Conservation (phyloP, 2,888 invertebrate genomes). For the Meandrusa payeni region DNA sequence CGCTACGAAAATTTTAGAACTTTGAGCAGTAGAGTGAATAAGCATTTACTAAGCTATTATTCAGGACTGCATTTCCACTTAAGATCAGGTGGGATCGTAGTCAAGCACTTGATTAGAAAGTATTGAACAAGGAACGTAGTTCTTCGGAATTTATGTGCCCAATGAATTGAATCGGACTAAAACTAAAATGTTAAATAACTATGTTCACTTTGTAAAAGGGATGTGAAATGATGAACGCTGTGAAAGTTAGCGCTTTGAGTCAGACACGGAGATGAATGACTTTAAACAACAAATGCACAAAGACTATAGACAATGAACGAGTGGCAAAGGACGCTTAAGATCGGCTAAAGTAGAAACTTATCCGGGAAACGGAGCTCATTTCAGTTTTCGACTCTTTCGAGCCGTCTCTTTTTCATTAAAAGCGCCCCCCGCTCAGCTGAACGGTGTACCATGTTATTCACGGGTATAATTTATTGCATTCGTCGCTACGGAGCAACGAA, state of each 20-base stretch:
- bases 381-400: conserved; percentile 30
- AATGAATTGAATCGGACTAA: too few relatives aligned
- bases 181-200: too few relatives aligned
- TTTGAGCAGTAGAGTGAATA: too few relatives aligned
- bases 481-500: conserved; percentile 38
- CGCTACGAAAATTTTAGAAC: too few relatives aligned
- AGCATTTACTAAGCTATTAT: too few relatives aligned
- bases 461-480: conserved; percentile 57
- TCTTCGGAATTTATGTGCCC: too few relatives aligned
- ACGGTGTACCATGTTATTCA: conserved; percentile 46
- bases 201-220: too few relatives aligned
- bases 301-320: conserved; percentile 12
- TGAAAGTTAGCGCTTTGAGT: conserved; percentile 5
- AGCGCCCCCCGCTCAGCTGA: conserved; percentile 39
- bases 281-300: conserved; percentile 18
- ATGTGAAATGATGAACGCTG: not conserved
- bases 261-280: conserved; percentile 9
- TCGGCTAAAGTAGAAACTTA: conserved; percentile 13
- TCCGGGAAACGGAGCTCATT: conserved; percentile 14
- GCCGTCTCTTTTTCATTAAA: conserved; percentile 40
- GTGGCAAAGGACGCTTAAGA: conserved; percentile 10
- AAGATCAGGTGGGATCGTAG: too few relatives aligned
- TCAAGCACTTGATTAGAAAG: too few relatives aligned
- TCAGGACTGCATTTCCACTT: too few relatives aligned
- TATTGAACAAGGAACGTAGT: too few relatives aligned